Evolutionary conservation across 2,888 invertebrate species (phyloP), one percentile per base, ranked within the genome.

Genomic region (Apoderus coryli): DNA sequence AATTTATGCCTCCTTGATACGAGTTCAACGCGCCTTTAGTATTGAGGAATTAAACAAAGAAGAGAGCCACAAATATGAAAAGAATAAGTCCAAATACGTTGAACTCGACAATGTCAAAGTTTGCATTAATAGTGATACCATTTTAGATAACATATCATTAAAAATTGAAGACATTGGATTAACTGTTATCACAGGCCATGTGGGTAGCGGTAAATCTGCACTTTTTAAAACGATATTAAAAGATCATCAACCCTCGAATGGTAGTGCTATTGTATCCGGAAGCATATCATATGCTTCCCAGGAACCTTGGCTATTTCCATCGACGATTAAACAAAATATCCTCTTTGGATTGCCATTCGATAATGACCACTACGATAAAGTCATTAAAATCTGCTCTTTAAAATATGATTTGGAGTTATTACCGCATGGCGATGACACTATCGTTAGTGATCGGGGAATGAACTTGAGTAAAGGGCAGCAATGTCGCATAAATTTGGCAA

Each of bases 381-480:
- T 76, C 3, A 60, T 78, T 24, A 63, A 59, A 33, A 71, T 63
- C 0, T 76, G 76, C 46, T 70, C 71, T 3, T 48, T 79, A 34
- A 49, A 59, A 30, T 63, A 62, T 43, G 85, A 86, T 53, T 69
- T 85, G 41, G 64, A 68, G 35, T 67, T 73, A 39, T 67, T 85
- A 42, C 72, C 76, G 0, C 64, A 72, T 38, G 78, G 79, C 7
- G 85, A 85, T 48, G 56, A 67, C 41, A 80, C 79, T 0, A 50
- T 78, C 30, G 76, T 85, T 2, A 84, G 82, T 2, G 85, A 86
- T 46, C 64, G 76, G 16, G 85, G 85, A 4, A 66, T 76, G 1
- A 73, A 75, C 13, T 56, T 86, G 4, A 81, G 80, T 14, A 82
- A 82, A 9, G 84, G 84, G 5, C 85, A 85, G 56, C 70, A 72